These are phyloP conservation scores for Raja brachyura DNA, from an alignment of 2,113 vertebrate genomes.

Conservation along the genomic window DNA sequence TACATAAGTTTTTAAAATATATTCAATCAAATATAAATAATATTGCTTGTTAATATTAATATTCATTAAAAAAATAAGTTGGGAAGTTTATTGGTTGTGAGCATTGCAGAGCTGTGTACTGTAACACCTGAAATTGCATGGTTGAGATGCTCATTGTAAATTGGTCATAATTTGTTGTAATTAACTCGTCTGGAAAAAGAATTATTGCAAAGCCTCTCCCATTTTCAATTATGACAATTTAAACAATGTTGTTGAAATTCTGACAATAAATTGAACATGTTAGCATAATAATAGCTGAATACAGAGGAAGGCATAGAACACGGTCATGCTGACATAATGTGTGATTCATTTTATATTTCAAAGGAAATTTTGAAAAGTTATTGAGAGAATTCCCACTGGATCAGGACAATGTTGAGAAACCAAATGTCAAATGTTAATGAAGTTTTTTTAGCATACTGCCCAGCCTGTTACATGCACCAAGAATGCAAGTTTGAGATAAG, in stretches of 20 bases:
- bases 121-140: neutral
- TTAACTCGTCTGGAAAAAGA: neutral
- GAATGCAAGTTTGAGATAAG: neutral
- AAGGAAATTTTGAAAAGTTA: neutral
- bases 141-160: neutral
- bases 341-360: neutral
- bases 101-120: neutral
- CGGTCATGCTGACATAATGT: too few species aligned
- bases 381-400: neutral
- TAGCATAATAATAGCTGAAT: neutral
- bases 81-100: neutral
- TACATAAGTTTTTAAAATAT: too few species aligned
- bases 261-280: neutral
- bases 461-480: neutral
- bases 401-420: neutral
- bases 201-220: neutral
- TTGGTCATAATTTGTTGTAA: neutral
- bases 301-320: neutral
- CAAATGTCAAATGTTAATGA: neutral
- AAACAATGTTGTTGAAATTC: neutral
- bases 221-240: neutral
- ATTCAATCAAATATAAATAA: too few species aligned
- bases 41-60: too few species aligned
- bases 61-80: neutral
- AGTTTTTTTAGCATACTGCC: neutral